phyloP scores from a whole-genome alignment of 1,140 invertebrate genomes.

The Drosophila sucinea region DNA sequence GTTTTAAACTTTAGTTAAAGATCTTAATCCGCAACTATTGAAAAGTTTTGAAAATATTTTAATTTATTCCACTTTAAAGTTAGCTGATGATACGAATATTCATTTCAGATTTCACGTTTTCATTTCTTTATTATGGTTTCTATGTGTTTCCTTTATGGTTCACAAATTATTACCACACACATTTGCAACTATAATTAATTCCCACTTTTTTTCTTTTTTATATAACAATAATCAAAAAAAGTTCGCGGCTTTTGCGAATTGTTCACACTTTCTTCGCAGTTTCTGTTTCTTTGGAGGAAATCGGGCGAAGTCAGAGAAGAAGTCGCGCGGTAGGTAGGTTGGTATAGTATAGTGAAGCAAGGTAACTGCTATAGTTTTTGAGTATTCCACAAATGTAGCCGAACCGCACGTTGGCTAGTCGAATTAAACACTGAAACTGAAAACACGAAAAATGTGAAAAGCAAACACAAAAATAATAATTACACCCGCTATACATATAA shows the following conservation, averaged over 20 bases:
- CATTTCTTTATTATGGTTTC: conserved; percentile 14
- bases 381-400: conserved; percentile 32
- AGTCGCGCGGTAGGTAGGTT: conserved; percentile 5
- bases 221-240: conserved; percentile 6
- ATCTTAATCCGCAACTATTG: too few species aligned
- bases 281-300: conserved; percentile 32
- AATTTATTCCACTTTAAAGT: too few species aligned
- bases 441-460: conserved; percentile 62
- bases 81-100: conserved; percentile 4
- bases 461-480: conserved; percentile 51
- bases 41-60: too few species aligned
- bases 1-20: too few species aligned
- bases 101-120: conserved; percentile 21
- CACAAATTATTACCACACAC: conserved; percentile 40
- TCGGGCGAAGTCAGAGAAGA: conserved; percentile 13
- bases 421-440: conserved; percentile 65
- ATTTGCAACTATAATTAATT: conserved; percentile 49
- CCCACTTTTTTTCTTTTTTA: conserved; percentile 26
- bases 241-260: conserved; percentile 45
- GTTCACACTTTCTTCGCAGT: conserved; percentile 53
- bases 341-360: neutral
- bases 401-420: conserved; percentile 64
- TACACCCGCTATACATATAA: conserved; percentile 40
- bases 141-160: conserved; percentile 23
- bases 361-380: conserved; percentile 30